These are phyloP conservation scores for Lanius ludovicianus DNA, from an alignment of 2,113 vertebrate genomes.

Conservation along the genomic window DNA sequence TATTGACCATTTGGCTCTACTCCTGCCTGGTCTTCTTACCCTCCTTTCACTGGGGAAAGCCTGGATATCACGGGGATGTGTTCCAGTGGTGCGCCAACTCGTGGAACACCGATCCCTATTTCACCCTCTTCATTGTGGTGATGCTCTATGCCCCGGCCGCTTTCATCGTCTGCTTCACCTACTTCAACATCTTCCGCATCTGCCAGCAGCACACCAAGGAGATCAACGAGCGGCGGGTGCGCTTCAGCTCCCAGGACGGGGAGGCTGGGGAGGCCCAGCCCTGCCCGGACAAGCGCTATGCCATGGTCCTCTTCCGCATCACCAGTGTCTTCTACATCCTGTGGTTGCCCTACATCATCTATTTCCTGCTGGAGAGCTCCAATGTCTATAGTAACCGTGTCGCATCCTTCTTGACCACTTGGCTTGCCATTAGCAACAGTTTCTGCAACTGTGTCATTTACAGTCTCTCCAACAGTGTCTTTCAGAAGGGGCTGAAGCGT, in stretches of 20 bases:
- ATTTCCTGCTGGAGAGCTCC: constrained; percentile 95
- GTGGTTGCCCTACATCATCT: constrained; percentile 97
- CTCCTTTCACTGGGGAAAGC: constrained; percentile 96
- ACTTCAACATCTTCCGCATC: constrained; percentile 97
- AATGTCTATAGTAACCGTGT: constrained; percentile 83
- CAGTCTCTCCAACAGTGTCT: constrained; percentile 97
- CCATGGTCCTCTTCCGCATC: constrained; percentile 95
- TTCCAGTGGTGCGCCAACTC: constrained; percentile 88
- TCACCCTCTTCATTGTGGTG: constrained; percentile 92
- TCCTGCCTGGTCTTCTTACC: constrained; percentile 93
- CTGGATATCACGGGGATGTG: constrained; percentile 96
- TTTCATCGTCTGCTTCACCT: constrained; percentile 93
- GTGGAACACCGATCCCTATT: constrained; percentile 88
- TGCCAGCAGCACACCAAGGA: constrained; percentile 96
- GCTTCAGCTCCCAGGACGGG: constrained; percentile 86
- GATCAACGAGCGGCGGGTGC: constrained; percentile 90
- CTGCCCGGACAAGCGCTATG: constrained; percentile 92
- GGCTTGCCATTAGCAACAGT: constrained; percentile 99
- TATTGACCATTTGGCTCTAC: constrained; percentile 92
- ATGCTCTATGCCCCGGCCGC: constrained; percentile 93
- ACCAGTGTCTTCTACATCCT: constrained; percentile 98
- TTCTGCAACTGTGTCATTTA: constrained; percentile 99
- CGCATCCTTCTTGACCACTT: constrained; percentile 94
- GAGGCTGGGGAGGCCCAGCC: constrained; percentile 77
- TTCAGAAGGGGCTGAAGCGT: constrained; percentile 93